Conservation (phyloP, 92 coral and sea anemone genomes). For the Galaxea fascicularis region DNA sequence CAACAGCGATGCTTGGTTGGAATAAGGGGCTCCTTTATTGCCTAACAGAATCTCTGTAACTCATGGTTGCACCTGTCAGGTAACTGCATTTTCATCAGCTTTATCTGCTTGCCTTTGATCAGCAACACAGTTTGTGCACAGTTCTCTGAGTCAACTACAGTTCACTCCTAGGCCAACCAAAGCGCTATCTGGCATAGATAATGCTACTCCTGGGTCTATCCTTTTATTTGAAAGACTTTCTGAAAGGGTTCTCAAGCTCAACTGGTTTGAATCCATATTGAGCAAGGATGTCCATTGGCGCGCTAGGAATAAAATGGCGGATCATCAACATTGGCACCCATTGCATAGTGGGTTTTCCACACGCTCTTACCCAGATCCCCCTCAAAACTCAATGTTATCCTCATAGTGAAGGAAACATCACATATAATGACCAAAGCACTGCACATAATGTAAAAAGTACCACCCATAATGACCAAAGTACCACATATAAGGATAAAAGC, state of each 20-base stretch:
- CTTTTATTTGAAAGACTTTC: too few species aligned
- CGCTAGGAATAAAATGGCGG: neutral
- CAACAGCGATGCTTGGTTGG: too few species aligned
- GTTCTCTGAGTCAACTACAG: conserved; percentile 32
- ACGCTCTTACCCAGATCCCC: too few species aligned
- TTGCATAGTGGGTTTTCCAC: too few species aligned
- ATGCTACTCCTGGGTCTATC: too few species aligned
- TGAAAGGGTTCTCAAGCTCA: too few species aligned
- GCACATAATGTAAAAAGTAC: too few species aligned
- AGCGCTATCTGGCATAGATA: too few species aligned
- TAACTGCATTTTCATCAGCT: neutral
- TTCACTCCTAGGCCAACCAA: conserved; percentile 38
- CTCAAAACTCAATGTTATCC: too few species aligned
- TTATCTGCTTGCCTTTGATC: conserved; percentile 12
- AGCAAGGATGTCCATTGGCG: too few species aligned
- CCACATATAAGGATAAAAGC: conserved; percentile 25
- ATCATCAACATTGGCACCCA: conserved; percentile 7
- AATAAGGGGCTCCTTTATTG: conserved; percentile 34
- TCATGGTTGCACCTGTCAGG: too few species aligned
- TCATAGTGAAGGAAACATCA: conserved; percentile 21
- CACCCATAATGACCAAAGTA: too few species aligned
- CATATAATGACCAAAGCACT: conserved; percentile 26
- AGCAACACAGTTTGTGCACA: conserved; percentile 11
- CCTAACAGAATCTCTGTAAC: conserved; percentile 19
- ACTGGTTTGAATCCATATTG: neutral